Evolutionary conservation across 2,797 vertebrate genomes (phyloP).

Genomic region (Oreortyx pictus): DNA sequence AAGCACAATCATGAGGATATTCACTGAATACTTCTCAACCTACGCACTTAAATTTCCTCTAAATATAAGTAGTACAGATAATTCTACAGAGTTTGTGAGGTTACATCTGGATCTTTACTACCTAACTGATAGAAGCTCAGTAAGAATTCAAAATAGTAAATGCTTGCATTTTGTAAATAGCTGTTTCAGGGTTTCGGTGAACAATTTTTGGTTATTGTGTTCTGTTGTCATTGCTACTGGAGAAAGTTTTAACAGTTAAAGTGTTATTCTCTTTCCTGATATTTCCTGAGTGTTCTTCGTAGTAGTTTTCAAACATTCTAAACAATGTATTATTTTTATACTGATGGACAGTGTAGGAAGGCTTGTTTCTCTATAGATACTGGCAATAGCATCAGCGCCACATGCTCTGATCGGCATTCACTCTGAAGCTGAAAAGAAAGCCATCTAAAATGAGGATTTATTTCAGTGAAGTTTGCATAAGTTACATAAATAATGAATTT

Average conservation of each 20-base stretch:
- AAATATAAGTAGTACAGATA: not conserved
- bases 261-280: not conserved
- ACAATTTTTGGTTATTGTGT: not conserved
- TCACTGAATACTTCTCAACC: not conserved
- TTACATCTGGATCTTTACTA: not conserved
- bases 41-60: not conserved
- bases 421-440: not conserved
- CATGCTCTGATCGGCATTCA: not conserved
- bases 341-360: not conserved
- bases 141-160: not conserved
- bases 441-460: not conserved
- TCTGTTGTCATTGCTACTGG: not conserved
- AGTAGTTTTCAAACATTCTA: not conserved
- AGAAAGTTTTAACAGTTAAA: not conserved
- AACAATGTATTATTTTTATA: not conserved
- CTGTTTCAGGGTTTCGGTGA: not conserved
- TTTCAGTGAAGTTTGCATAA: not conserved
- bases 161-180: not conserved
- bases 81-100: not conserved
- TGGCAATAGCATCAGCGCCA: not conserved
- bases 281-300: too few relatives aligned
- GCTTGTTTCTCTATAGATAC: not conserved
- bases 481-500: not conserved
- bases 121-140: not conserved
- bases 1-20: not conserved